These are phyloP conservation scores for Alaudala cheleensis DNA, from an alignment of 2,113 vertebrate species.

Conservation along the genomic window DNA sequence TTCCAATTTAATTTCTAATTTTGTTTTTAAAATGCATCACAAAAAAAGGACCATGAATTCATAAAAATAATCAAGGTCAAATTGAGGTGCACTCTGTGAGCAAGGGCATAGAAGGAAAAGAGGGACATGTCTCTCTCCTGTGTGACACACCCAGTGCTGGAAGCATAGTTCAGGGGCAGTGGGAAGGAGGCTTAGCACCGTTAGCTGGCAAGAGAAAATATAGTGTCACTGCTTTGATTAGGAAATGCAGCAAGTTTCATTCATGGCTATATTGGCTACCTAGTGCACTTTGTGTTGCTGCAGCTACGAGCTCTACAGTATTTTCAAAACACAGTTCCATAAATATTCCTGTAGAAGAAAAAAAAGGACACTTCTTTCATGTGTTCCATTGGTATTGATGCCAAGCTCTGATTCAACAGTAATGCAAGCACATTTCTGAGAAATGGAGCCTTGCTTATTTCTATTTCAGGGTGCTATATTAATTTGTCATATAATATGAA, in stretches of 20 bases:
- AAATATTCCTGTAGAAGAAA: background rate
- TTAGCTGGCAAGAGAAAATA: background rate
- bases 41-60: background rate
- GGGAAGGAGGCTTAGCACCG: background rate
- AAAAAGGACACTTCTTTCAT: background rate
- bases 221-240: background rate
- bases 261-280: background rate
- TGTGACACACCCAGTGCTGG: background rate
- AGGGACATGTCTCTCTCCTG: background rate
- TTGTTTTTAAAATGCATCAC: background rate
- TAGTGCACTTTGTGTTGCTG: background rate
- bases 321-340: background rate
- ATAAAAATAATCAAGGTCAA: background rate
- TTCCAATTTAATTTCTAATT: background rate
- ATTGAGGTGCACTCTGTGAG: background rate
- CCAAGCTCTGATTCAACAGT: slow-evolving; percentile 14
- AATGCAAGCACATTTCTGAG: slow-evolving; percentile 3
- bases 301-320: background rate
- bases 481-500: slow-evolving; percentile 16
- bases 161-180: background rate
- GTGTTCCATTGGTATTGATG: background rate
- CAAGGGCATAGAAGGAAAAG: background rate
- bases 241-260: background rate
- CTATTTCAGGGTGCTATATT: background rate
- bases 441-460: background rate